phyloP scores from a whole-genome alignment of 2,797 vertebrate genomes.

The Malacoraja senta region DNA sequence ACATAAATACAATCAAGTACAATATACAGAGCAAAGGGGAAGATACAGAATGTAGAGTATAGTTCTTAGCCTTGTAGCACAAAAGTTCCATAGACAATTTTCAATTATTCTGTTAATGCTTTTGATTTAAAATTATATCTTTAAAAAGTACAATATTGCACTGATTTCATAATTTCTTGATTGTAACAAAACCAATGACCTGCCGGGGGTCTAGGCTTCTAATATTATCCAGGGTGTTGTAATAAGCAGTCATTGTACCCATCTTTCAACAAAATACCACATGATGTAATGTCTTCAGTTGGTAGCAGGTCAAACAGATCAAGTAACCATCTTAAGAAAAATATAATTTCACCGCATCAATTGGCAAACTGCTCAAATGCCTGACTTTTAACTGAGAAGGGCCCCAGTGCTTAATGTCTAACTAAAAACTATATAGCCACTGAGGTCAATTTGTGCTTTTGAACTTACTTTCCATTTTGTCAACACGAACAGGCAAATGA shows the following conservation, averaged over 20 bases:
- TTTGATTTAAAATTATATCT: background rate
- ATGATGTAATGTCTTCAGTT: background rate
- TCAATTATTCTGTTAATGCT: background rate
- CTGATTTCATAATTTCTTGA: background rate
- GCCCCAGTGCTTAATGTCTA: background rate
- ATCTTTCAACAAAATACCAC: background rate
- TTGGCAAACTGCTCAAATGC: background rate
- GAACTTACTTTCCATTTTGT: slow-evolving; percentile 39
- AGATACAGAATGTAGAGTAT: too few relatives aligned
- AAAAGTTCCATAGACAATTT: too few relatives aligned
- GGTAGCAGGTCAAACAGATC: background rate
- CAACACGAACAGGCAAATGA: slow-evolving; percentile 3
- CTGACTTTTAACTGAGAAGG: background rate
- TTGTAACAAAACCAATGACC: background rate
- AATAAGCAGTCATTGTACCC: background rate
- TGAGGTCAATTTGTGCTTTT: slow-evolving; percentile 26
- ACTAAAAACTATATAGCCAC: slow-evolving; percentile 32
- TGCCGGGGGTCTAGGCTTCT: too few relatives aligned
- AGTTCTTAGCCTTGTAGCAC: too few relatives aligned
- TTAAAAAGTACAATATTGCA: background rate
- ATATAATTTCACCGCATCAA: background rate
- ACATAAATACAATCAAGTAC: too few relatives aligned
- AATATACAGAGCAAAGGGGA: too few relatives aligned
- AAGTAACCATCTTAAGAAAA: background rate
- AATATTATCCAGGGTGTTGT: background rate